phyloP scores from a whole-genome alignment of 2,888 invertebrate species.

The Pandemis corylana region DNA sequence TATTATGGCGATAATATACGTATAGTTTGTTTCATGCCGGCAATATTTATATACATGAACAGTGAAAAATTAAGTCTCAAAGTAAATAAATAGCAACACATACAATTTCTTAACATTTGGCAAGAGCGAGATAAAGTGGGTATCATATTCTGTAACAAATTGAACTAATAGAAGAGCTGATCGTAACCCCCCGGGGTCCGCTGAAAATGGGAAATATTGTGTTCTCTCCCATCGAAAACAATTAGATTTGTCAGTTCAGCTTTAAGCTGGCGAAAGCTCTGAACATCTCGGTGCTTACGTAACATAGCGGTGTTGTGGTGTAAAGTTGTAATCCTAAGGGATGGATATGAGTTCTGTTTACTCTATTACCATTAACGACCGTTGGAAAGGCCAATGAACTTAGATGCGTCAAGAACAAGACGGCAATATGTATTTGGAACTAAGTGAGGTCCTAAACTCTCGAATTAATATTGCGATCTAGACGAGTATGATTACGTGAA shows the following conservation, averaged over 20 bases:
- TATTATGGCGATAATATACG: too few species aligned
- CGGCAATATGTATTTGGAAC: too few species aligned
- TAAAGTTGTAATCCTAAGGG: not conserved
- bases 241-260: conserved; percentile 5
- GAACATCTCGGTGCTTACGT: not conserved
- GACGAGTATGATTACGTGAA: too few species aligned
- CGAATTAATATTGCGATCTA: too few species aligned
- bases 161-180: conserved; percentile 28
- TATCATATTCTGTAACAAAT: conserved; percentile 37
- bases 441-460: too few species aligned
- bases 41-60: not conserved
- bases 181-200: conserved; percentile 13
- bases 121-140: conserved; percentile 2
- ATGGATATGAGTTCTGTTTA: conserved; percentile 4
- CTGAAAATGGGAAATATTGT: conserved; percentile 30
- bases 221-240: conserved; percentile 3
- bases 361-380: conserved; percentile 1
- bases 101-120: not conserved
- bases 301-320: not conserved
- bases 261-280: not conserved
- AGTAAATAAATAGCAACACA: not conserved
- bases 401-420: not conserved
- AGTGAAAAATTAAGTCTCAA: not conserved
- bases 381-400: conserved; percentile 5
- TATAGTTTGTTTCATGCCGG: not conserved